Conservation (phyloP, 1,140 invertebrate genomes). For the Aphelenchoides besseyi region DNA sequence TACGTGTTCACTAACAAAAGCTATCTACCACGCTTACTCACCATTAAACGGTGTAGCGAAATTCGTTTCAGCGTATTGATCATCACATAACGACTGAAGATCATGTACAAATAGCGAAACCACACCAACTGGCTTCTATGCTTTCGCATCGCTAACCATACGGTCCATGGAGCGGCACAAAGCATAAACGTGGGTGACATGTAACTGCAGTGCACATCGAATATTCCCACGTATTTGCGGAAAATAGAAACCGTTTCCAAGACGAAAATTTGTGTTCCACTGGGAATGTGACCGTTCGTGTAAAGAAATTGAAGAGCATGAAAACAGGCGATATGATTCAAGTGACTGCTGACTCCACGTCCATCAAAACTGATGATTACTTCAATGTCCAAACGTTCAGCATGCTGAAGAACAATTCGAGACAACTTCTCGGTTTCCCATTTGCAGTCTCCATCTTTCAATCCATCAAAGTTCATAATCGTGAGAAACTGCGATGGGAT, state of each 20-base stretch:
- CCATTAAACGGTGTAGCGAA: conserved; percentile 21
- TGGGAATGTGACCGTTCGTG: conserved; percentile 39
- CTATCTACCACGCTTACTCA: conserved; percentile 5
- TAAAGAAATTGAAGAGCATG: conserved; percentile 45
- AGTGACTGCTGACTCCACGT: conserved; percentile 80
- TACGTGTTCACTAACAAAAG: too few relatives aligned
- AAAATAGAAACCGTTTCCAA: conserved; percentile 62
- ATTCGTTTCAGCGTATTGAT: conserved; percentile 32
- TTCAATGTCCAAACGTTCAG: conserved; percentile 68
- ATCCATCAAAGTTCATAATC: conserved; percentile 65
- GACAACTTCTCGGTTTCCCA: conserved; percentile 76
- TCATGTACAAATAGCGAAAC: conserved; percentile 83
- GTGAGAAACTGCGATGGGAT: conserved; percentile 74
- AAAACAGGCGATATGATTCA: conserved; percentile 75
- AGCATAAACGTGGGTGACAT: conserved; percentile 34
- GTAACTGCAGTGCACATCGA: conserved; percentile 55
- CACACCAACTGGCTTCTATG: conserved; percentile 85
- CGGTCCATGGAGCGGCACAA: conserved; percentile 29
- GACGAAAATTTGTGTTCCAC: conserved; percentile 49
- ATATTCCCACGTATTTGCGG: conserved; percentile 73
- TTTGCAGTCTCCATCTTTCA: conserved; percentile 73
- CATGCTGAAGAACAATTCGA: conserved; percentile 71
- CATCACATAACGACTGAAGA: conserved; percentile 80
- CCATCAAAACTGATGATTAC: conserved; percentile 83
- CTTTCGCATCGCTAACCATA: conserved; percentile 73